Conservation (phyloP, 2,797 vertebrate species). For the Enteromius anoplus region DNA sequence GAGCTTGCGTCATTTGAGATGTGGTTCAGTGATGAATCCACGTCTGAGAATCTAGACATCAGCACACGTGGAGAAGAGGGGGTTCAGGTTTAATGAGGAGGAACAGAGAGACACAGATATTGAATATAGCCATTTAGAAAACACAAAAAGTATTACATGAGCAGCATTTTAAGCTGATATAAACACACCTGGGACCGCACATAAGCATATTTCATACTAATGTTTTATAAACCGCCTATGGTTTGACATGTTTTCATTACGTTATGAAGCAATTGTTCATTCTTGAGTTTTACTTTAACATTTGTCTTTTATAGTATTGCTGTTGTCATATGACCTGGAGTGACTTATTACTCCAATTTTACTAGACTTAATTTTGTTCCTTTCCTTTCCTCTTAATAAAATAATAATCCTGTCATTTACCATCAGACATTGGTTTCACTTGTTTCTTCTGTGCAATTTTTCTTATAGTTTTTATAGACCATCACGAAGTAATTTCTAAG, state of each 20-base stretch:
- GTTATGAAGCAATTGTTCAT: not conserved
- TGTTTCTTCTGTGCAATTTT: not conserved
- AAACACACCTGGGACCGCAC: not conserved
- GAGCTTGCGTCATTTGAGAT: slow-evolving; percentile 10
- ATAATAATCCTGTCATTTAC: not conserved
- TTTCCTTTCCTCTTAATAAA: not conserved
- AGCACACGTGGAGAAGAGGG: not conserved
- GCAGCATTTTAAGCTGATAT: not conserved
- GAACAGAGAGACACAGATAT: not conserved
- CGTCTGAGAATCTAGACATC: slow-evolving; percentile 40
- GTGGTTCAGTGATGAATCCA: slow-evolving; percentile 23
- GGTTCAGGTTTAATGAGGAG: not conserved
- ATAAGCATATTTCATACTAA: not conserved
- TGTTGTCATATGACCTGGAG: not conserved
- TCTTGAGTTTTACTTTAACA: not conserved
- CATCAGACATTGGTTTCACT: not conserved
- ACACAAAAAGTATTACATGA: not conserved
- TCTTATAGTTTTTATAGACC: not conserved
- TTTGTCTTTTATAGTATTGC: not conserved
- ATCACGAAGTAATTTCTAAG: not conserved
- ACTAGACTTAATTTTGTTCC: not conserved
- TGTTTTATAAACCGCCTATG: not conserved
- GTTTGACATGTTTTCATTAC: not conserved
- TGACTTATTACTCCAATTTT: not conserved
- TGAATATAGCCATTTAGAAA: not conserved